Evolutionary conservation across 2,888 invertebrate species (phyloP), one percentile per base, ranked within the genome.

Genomic region (Ormyrus pomaceus): DNA sequence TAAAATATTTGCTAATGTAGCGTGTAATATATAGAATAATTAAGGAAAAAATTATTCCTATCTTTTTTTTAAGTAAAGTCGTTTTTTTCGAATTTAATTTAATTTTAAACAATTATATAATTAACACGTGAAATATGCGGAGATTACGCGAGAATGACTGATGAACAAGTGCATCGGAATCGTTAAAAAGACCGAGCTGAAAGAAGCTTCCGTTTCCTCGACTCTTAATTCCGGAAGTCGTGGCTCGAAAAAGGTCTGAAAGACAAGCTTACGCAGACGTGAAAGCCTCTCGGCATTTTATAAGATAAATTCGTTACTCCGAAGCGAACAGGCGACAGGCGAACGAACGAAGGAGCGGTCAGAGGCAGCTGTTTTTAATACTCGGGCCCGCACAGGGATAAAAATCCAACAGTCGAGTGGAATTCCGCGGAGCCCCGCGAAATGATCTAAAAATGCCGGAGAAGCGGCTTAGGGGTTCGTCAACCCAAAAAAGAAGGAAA

Each of bases 401-500:
- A 53, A 71, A 56, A 46, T 65, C 65, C 59, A 53, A 51, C 58
- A 46, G 46, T 6, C 62, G 50, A 61, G 46, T 5, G 59, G 19
- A 9, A 61, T 68, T 68, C 58, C 58, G 34, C 48, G 61, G 48
- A 7, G 10, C 19, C 13, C 51, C 19, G 56, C 46, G 59, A 34
- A 68, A 19, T 55, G 70, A 73, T 79, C 74, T 79, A 69, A 69
- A 74, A 79, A 79, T 79, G 72, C 61, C 0, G 46, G 55, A 45
- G 19, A 19, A 19, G 19, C 19, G 19, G 19, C 19, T 19, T n/a
- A 55, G 53, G 69, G 70, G 69, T 64, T 62, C 64, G 56, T 73
- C 74, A 79, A 74, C 69, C 64, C 19, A 6, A 74, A 79, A 68
- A 79, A 55, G 11, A 64, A 68, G 55, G n/a, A 70, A 71, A 19